Base-by-base conservation (phyloP, 2,888 invertebrate species). In the Pollenia angustigena region DNA sequence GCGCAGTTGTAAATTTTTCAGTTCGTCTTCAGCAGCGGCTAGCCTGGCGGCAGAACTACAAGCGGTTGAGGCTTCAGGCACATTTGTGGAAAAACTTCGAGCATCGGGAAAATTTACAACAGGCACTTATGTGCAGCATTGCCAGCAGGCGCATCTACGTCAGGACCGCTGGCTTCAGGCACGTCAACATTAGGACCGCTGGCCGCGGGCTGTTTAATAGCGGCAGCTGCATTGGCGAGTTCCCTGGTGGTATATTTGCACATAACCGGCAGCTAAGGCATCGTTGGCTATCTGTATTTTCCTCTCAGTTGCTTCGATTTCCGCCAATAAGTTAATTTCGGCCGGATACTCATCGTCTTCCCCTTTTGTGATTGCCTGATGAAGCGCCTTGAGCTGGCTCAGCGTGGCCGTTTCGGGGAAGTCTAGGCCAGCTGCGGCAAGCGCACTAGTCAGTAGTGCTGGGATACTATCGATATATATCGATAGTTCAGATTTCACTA, bases 391-490 rank as follows among this genome's bases (percentile, higher is more conserved):
- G 40, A 66, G 68, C 66, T 66, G 42, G 48, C 68, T 68, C 58
- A 68, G 16, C 23, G 68, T 66, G 46, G 78, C 68, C 46, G 58
- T 18, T 18, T 56, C 68, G 14, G 68, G 69, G 16, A 66, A 60
- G 18, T 68, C 66, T 50, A 79, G 32, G 18, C 79, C 79, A 14
- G 54, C 76, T 23, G 64, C 76, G 16, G 44, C 48, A 46, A 78
- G 76, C 18, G 62, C 76, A 56, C 56, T 7, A n/a, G n/a, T n/a
- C n/a, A n/a, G n/a, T n/a, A n/a, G n/a, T n/a, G n/a, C n/a, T n/a
- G n/a, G n/a, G n/a, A n/a, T n/a, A n/a, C n/a, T n/a, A n/a, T n/a
- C n/a, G n/a, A n/a, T n/a, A n/a, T n/a, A n/a, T n/a, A n/a, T n/a
- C n/a, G n/a, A n/a, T n/a, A n/a, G n/a, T n/a, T n/a, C n/a, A n/a